Percentiles rank a stretch among this genome's conserved stretches.
phyloP scores from a whole-genome alignment of 1,140 invertebrate genomes.

The Drosophila ohnishii region DNA sequence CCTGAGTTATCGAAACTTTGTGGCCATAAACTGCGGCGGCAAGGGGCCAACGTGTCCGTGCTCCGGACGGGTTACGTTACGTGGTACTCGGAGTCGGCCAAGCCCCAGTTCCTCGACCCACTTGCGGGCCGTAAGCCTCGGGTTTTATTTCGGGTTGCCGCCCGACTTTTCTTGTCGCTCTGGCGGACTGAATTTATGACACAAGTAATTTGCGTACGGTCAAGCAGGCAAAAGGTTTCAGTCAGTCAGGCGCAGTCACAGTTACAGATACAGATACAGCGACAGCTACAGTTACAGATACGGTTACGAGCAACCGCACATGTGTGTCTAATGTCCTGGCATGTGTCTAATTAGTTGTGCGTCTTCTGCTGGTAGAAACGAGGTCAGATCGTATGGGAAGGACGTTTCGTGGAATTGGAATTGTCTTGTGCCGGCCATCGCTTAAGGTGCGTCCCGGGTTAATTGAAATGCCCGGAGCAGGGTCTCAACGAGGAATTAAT shows the following conservation, averaged over 20 bases:
- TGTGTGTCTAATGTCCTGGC: conserved; percentile 60
- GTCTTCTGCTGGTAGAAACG: conserved; percentile 66
- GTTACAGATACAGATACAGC: neutral
- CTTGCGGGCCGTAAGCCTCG: conserved; percentile 67
- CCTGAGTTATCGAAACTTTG: conserved; percentile 54
- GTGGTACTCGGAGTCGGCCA: conserved; percentile 32
- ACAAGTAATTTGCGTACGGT: conserved; percentile 81
- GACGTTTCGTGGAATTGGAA: conserved; percentile 61
- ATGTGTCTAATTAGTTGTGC: conserved; percentile 82
- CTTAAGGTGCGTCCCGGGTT: conserved; percentile 74
- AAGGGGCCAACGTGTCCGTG: conserved; percentile 3
- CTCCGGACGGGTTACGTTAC: conserved; percentile 21
- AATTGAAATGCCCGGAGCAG: conserved; percentile 73
- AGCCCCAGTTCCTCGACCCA: conserved; percentile 63
- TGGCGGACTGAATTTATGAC: conserved; percentile 69
- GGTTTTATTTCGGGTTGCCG: conserved; percentile 59
- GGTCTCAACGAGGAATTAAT: conserved; percentile 58
- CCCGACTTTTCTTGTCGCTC: conserved; percentile 72
- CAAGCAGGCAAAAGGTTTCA: conserved; percentile 53
- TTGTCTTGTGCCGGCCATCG: conserved; percentile 58
- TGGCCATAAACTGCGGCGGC: conserved; percentile 62
- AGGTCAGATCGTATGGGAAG: conserved; percentile 65
- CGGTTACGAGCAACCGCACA: conserved; percentile 30
- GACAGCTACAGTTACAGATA: conserved; percentile 17
- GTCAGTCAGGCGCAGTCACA: conserved; percentile 34